These are phyloP conservation scores for Chloroceryle amazona DNA, from an alignment of 2,797 vertebrate genomes.

Conservation along the genomic window DNA sequence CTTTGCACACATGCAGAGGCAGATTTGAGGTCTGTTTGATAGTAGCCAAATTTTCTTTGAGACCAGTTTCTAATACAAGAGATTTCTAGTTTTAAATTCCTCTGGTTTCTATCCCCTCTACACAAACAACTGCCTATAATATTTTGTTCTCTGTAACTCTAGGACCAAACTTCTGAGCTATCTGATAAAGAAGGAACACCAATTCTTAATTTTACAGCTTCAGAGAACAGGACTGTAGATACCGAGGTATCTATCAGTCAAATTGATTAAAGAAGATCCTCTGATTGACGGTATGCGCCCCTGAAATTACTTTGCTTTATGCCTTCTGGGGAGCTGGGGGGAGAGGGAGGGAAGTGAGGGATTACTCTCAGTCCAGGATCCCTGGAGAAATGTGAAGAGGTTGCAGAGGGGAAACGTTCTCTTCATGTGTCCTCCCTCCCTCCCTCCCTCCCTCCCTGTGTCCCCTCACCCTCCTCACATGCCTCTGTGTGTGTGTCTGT, in stretches of 20 bases:
- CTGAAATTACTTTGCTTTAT: slow-evolving; percentile 56
- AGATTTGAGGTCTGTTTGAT: not conserved
- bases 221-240: not conserved
- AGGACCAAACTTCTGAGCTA: not conserved
- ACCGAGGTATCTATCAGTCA: not conserved
- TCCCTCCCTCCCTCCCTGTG: not conserved
- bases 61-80: not conserved
- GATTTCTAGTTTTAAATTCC: not conserved
- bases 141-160: not conserved
- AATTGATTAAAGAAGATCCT: slow-evolving; percentile 59
- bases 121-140: not conserved
- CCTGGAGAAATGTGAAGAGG: slow-evolving; percentile 54
- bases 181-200: not conserved
- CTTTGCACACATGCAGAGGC: not conserved
- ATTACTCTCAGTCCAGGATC: slow-evolving; percentile 36
- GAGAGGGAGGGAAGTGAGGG: not conserved
- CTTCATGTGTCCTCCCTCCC: not conserved
- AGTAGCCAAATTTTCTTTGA: not conserved
- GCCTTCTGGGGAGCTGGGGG: not conserved
- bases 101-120: not conserved
- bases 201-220: not conserved
- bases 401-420: slow-evolving; percentile 28
- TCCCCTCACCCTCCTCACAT: not conserved
- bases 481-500: not conserved
- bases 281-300: slow-evolving; percentile 47